Base-by-base conservation (phyloP, 2,888 invertebrate genomes). In the Sicus ferrugineus region DNA sequence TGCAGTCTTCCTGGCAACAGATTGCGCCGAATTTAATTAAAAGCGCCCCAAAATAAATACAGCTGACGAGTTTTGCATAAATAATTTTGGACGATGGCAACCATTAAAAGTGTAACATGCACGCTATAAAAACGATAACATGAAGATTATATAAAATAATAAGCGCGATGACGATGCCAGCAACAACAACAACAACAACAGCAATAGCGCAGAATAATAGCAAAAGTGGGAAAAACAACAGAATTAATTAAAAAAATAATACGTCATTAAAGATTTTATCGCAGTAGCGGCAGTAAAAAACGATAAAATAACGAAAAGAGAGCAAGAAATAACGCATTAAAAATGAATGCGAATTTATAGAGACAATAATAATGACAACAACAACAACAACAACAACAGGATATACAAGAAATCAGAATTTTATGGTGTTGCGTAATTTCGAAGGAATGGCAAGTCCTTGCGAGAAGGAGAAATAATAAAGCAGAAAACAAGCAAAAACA, bases 161-260 rank as follows among this genome's bases (percentile, higher is more conserved):
- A 54, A 54, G 21, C 2, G 23, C 23, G 46, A 5, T n/a, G 9
- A 14, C 14, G 19, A 4, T 19, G 46, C n/a, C n/a, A 16, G 4
- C 46, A 46, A 9, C 54, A 1, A 5, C 28, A 23, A 26, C 54
- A 26, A 54, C 54, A 54, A 23, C 54, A 54, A 28, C 54, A 28
- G 28, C 52, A 19, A 52, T 21, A 19, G 23, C 21, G 28, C 23
- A 23, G 14, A 54, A 23, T 14, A 54, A 54, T 23, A 54, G 28
- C 26, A 54, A 3, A 23, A 28, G 21, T 21, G 23, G 9, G 28
- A 67, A 67, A 54, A 59, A n/a, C n/a, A n/a, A n/a, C n/a, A n/a
- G n/a, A n/a, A 67, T 67, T 67, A 67, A 67, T 70, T 54, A 67
- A 68, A 65, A 69, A 58, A 34, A 61, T 52, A 67, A 66, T 67